Conservation (phyloP, 2,888 invertebrate species). For the Epinotia ramella region DNA sequence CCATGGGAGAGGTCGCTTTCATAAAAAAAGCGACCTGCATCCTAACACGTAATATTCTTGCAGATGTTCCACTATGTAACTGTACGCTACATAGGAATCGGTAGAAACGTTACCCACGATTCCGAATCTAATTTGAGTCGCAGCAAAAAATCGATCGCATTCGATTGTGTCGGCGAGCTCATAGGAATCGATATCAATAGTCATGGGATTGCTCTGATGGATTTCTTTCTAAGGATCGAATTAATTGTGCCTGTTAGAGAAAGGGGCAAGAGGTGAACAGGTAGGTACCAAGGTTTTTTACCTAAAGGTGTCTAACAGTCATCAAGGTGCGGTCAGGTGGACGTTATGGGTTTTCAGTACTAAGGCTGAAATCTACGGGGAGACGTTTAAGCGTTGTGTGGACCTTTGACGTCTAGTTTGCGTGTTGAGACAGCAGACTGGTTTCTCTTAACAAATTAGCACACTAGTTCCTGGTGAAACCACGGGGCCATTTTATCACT, state of each 20-base stretch:
- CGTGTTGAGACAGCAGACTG: not conserved
- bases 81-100: constrained; percentile 33
- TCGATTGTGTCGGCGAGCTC: constrained; percentile 75
- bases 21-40: constrained; percentile 5
- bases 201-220: constrained; percentile 65
- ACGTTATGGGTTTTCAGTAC: not conserved
- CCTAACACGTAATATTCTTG: not conserved
- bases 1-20: not conserved
- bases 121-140: constrained; percentile 78
- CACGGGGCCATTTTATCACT: no score
- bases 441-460: not conserved
- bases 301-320: constrained; percentile 18
- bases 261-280: constrained; percentile 70
- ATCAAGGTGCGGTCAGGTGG: not conserved
- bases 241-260: constrained; percentile 72
- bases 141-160: constrained; percentile 76
- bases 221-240: constrained; percentile 66
- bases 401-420: not conserved
- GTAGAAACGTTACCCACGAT: constrained; percentile 60
- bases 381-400: not conserved
- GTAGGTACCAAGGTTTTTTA: constrained; percentile 56
- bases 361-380: not conserved
- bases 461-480: no score
- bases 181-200: constrained; percentile 76
- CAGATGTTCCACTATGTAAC: constrained; percentile 20